These are phyloP conservation scores for Machaerirhynchus nigripectus DNA, from an alignment of 2,113 vertebrate genomes.

Conservation along the genomic window DNA sequence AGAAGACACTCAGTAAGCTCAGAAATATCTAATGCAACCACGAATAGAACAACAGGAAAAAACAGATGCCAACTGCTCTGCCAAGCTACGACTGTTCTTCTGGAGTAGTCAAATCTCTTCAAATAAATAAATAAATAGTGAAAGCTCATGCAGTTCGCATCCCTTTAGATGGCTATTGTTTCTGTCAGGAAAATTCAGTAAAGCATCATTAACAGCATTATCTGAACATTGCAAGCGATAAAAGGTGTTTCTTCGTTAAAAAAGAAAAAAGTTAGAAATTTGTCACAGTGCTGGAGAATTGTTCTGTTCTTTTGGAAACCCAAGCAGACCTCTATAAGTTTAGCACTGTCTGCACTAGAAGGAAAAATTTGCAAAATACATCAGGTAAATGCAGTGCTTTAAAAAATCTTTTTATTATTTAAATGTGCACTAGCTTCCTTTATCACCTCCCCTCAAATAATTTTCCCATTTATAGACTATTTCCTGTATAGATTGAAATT, in stretches of 20 bases:
- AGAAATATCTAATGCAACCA: background rate
- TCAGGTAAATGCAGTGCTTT: background rate
- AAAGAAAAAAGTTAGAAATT: background rate
- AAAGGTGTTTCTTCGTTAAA: background rate
- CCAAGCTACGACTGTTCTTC: background rate
- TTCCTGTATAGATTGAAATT: background rate
- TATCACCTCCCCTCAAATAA: rapidly evolving
- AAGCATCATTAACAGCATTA: background rate
- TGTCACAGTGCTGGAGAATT: background rate
- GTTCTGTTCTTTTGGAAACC: background rate
- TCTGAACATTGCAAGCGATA: background rate
- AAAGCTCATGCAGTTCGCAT: background rate
- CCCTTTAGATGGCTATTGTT: background rate
- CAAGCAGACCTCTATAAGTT: background rate
- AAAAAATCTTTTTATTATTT: background rate
- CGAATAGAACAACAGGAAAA: background rate
- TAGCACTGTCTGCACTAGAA: background rate
- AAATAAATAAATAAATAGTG: background rate
- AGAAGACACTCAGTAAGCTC: background rate
- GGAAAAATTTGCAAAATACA: background rate
- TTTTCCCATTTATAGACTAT: background rate
- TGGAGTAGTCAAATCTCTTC: background rate
- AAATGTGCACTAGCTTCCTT: background rate
- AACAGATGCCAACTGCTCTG: background rate
- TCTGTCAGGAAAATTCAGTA: background rate